These are phyloP conservation scores for Megaustenia siamemsis DNA, from an alignment of 2,888 invertebrate species.

Conservation along the genomic window DNA sequence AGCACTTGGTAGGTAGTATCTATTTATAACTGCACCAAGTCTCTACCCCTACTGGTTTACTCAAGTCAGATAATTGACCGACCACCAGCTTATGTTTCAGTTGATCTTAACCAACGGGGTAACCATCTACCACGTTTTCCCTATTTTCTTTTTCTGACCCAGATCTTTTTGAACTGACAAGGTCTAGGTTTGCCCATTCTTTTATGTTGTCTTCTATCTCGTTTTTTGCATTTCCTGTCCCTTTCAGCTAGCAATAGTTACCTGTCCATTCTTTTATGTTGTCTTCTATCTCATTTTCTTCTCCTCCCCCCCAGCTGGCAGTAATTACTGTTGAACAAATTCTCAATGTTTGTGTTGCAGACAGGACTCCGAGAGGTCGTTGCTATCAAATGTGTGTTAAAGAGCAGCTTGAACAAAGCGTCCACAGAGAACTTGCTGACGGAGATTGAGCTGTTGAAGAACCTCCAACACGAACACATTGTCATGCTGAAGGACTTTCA, in stretches of 20 bases:
- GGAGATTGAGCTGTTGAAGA: conserved; percentile 90
- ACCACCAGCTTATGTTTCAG: no score
- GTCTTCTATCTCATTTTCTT: not conserved
- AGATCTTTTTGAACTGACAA: no score
- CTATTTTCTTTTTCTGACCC: no score
- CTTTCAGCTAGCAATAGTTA: not conserved
- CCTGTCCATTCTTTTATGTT: not conserved
- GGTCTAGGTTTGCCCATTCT: no score
- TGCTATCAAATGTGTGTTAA: conserved; percentile 91
- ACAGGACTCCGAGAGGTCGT: conserved; percentile 83
- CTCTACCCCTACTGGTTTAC: no score
- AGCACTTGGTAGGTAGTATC: no score
- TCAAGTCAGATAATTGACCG: no score
- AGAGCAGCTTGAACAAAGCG: conserved; percentile 85
- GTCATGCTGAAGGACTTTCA: conserved; percentile 90
- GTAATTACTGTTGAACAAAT: not conserved
- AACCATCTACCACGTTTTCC: no score
- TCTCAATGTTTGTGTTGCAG: conserved; percentile 57
- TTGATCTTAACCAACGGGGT: no score
- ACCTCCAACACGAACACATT: conserved; percentile 88
- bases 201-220: no score
- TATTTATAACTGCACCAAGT: no score
- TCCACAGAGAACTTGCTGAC: conserved; percentile 90
- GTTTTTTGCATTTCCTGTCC: not conserved
- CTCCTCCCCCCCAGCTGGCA: not conserved